Conservation (phyloP, 2,113 vertebrate genomes). For the Trichechus manatus region DNA sequence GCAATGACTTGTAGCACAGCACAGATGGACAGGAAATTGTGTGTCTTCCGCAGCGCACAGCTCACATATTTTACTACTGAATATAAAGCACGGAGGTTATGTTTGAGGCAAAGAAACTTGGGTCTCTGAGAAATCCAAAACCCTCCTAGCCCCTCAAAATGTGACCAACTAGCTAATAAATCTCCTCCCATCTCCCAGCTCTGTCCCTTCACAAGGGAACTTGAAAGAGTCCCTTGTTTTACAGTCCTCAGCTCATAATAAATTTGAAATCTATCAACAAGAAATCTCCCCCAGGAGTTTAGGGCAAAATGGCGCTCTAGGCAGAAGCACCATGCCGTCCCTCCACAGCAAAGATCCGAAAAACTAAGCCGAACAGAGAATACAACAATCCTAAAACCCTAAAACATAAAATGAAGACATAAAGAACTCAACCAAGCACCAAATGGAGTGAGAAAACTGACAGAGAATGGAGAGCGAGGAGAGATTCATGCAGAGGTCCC, state of each 20-base stretch:
- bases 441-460: too few species aligned
- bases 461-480: too few species aligned
- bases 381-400: too few species aligned
- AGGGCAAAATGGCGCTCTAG: too few species aligned
- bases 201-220: constrained; percentile 2
- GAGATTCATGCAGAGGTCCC: too few species aligned
- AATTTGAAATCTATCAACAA: constrained; percentile 44
- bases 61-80: constrained; percentile 56
- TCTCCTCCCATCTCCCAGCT: neutral
- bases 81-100: neutral
- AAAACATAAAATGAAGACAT: too few species aligned
- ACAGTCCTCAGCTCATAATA: neutral
- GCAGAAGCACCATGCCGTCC: too few species aligned
- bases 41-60: neutral
- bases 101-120: constrained; percentile 33
- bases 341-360: too few species aligned
- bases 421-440: too few species aligned
- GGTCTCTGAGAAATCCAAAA: constrained; percentile 22
- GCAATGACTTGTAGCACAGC: neutral
- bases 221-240: neutral
- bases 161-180: neutral
- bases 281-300: neutral
- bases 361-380: too few species aligned
- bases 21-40: constrained; percentile 60
- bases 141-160: neutral